These are phyloP conservation scores for Peucedramus taeniatus DNA, from an alignment of 2,113 vertebrate genomes.

Conservation along the genomic window DNA sequence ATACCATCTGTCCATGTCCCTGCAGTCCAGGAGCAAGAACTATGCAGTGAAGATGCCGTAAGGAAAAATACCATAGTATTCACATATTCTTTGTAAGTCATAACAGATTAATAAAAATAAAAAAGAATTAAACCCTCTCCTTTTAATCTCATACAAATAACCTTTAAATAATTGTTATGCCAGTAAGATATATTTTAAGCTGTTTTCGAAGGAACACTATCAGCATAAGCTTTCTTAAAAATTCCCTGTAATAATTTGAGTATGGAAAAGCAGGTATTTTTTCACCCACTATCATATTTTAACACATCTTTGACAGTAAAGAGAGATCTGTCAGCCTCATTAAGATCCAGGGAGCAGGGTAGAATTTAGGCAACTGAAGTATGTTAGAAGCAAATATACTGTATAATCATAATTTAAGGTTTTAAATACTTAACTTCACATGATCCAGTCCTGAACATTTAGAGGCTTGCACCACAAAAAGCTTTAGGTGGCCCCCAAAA, in stretches of 20 bases:
- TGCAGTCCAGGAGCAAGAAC: neutral
- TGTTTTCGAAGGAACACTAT: neutral
- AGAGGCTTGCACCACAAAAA: neutral
- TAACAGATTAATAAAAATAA: neutral
- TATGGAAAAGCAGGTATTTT: neutral
- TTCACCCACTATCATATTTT: neutral
- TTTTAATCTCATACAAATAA: neutral
- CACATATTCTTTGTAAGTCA: neutral
- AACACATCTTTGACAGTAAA: neutral
- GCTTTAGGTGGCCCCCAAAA: neutral
- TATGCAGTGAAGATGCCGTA: neutral
- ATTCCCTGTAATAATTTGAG: neutral
- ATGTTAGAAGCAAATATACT: neutral
- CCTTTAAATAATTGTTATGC: neutral
- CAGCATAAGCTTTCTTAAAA: neutral
- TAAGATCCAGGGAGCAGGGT: neutral
- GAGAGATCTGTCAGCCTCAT: neutral
- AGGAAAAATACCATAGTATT: neutral
- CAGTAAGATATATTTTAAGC: neutral
- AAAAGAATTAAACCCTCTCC: neutral
- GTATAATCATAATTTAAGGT: neutral
- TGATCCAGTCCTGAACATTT: neutral
- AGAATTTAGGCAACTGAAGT: neutral
- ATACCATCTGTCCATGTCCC: neutral
- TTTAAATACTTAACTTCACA: neutral